Percentiles rank a stretch among this genome's conserved stretches.
Conservation (phyloP, 2,888 invertebrate species). For the Eugnorisma glareosa region DNA sequence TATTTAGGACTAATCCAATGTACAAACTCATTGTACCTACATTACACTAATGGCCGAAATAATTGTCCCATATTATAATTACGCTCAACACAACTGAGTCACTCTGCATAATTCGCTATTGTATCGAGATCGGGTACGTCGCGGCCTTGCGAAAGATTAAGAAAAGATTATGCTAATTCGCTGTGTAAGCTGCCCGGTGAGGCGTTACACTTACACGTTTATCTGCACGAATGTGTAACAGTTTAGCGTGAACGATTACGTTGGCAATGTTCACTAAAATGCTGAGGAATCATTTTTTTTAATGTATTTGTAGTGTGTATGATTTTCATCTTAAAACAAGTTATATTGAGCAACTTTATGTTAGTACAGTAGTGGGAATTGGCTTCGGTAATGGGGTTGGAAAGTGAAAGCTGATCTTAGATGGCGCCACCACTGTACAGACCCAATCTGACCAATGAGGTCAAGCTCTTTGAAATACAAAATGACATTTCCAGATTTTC, state of each 20-base stretch:
- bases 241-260: slow-evolving; percentile 39
- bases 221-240: slow-evolving; percentile 50
- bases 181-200: slow-evolving; percentile 65
- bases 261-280: slow-evolving; percentile 7
- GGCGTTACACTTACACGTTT: slow-evolving; percentile 38
- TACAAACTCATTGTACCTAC: slow-evolving; percentile 10
- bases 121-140: slow-evolving; percentile 63
- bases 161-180: slow-evolving; percentile 76
- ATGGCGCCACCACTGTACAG: no score
- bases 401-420: no score
- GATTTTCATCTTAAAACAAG: not conserved
- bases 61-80: slow-evolving; percentile 52
- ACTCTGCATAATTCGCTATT: slow-evolving; percentile 47
- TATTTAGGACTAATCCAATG: slow-evolving; percentile 20
- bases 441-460: no score
- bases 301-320: not conserved
- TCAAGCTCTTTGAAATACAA: no score
- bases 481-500: no score
- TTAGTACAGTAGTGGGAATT: not conserved
- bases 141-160: slow-evolving; percentile 75
- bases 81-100: slow-evolving; percentile 40
- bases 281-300: not conserved
- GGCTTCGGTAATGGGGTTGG: not conserved
- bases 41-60: slow-evolving; percentile 46
- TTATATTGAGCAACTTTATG: not conserved